Evolutionary conservation across 2,113 vertebrate genomes (phyloP), one percentile per base, ranked within the genome.

Genomic region (Galbula dea): DNA sequence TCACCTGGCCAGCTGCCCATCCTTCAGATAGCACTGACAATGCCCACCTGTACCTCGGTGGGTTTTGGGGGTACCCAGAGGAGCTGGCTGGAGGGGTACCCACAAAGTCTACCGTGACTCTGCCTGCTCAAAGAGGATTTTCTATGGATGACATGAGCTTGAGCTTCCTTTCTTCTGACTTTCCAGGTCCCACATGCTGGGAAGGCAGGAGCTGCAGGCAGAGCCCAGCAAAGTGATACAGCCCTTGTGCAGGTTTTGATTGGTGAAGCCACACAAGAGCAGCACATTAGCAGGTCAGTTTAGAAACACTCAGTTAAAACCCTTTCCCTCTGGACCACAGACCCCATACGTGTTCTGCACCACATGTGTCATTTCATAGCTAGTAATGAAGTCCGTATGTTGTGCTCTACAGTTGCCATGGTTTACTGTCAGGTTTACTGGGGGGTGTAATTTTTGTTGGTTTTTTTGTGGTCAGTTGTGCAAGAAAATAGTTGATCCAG

Each of bases 401-500:
- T 71, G 59, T 29, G 3, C 73, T 91, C 62, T 1, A 1, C 49
- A 67, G 86, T 93, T 95, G 80, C 92, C 78, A 88, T 89, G 87
- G 74, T 87, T 79, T 87, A 65, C 48, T 80, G 54, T 94, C 91
- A 85, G 74, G 4, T 17, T 83, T 86, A 71, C 5, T 0, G 2
- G 57, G 88, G 72, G 30, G 66, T 20, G 19, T 21, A 17, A 17
- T 69, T 14, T 45, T 30, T 62, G 20, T 68, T 52, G 61, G 59
- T 54, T 69, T 51, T 58, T 78, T 66, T 91, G 85, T 81, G 85
- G 89, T 86, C 72, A 85, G 75, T 96, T 96, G 80, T 96, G 90
- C 82, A 96, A 95, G 80, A 90, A 81, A 91, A 93, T 63, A 93
- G 74, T 96, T 94, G 97, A 92, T 95, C 88, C 46, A 90, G 41